These are phyloP conservation scores for Malurus alboscapulatus DNA, from an alignment of 2,113 vertebrate species.

Conservation along the genomic window DNA sequence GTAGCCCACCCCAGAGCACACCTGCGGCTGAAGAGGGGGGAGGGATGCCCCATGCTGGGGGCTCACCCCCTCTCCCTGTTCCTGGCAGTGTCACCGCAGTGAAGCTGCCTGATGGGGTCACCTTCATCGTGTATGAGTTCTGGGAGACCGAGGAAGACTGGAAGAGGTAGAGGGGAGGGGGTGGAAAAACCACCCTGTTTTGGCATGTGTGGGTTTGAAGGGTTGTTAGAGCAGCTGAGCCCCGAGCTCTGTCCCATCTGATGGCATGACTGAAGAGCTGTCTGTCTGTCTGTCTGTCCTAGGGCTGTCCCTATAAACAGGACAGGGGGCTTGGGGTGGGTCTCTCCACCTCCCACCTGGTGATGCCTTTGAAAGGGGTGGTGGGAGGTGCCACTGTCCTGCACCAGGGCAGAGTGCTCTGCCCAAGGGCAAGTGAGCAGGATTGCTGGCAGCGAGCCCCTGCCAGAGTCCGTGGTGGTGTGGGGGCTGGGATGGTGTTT, in stretches of 20 bases:
- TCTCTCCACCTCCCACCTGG: background rate
- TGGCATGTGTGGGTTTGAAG: background rate
- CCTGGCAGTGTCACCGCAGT: background rate
- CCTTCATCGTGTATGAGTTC: slow-evolving; percentile 7
- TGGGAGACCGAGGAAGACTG: slow-evolving; percentile 23
- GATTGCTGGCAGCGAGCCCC: background rate
- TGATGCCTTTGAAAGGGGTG: background rate
- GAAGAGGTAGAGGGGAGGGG: background rate
- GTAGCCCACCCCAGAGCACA: background rate
- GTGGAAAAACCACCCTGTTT: background rate
- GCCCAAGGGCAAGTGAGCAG: background rate
- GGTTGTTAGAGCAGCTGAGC: background rate
- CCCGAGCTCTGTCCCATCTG: background rate
- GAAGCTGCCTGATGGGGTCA: slow-evolving; percentile 18
- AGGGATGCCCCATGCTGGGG: background rate
- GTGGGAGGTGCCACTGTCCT: background rate
- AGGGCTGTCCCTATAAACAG: background rate
- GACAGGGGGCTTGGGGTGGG: background rate
- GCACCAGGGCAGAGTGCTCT: background rate
- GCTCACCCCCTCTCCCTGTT: background rate
- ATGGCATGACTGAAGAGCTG: background rate
- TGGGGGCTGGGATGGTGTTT: background rate
- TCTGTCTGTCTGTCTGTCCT: background rate
- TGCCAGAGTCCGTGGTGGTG: fast-evolving
- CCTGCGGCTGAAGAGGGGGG: background rate